Conservation (phyloP, 92 coral and sea anemone species). For the Palythoa caribaeorum region DNA sequence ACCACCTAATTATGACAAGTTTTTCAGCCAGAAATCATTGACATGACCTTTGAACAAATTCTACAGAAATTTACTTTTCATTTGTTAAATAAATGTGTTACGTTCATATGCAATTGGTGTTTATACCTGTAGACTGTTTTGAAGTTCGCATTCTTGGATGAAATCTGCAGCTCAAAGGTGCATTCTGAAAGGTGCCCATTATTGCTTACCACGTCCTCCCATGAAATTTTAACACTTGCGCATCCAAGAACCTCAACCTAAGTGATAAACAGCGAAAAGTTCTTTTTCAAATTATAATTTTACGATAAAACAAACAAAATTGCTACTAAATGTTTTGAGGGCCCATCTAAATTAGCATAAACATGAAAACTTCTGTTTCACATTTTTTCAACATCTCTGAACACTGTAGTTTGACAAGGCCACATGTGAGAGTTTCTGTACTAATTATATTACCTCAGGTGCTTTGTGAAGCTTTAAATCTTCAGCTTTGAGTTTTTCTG, state of each 20-base stretch:
- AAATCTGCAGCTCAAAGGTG: constrained; percentile 84
- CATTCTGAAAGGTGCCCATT: constrained; percentile 91
- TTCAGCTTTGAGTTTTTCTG: constrained; percentile 80
- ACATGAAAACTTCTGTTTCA: too few species aligned
- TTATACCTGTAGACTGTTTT: constrained; percentile 83
- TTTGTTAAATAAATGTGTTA: too few species aligned
- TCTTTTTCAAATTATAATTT: neutral
- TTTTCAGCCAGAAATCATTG: too few species aligned
- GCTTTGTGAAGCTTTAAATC: constrained; percentile 83
- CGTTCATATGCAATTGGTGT: neutral
- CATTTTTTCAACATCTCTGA: too few species aligned
- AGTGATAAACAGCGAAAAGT: neutral
- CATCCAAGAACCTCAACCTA: constrained; percentile 76
- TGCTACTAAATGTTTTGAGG: too few species aligned
- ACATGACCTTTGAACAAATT: too few species aligned
- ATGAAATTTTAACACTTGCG: constrained; percentile 78
- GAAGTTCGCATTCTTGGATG: constrained; percentile 75
- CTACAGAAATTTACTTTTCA: too few species aligned
- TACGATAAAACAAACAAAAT: neutral
- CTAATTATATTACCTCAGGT: constrained; percentile 68
- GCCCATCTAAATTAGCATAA: too few species aligned
- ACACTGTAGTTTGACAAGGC: too few species aligned
- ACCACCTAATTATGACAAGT: too few species aligned
- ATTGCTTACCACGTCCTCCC: constrained; percentile 84
- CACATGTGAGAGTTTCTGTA: neutral